A percentile compares a stretch with the other conserved stretches of the same genome.
These are phyloP conservation scores for Drosophila jambulina DNA, from an alignment of 1,140 invertebrate species.

Conservation along the genomic window DNA sequence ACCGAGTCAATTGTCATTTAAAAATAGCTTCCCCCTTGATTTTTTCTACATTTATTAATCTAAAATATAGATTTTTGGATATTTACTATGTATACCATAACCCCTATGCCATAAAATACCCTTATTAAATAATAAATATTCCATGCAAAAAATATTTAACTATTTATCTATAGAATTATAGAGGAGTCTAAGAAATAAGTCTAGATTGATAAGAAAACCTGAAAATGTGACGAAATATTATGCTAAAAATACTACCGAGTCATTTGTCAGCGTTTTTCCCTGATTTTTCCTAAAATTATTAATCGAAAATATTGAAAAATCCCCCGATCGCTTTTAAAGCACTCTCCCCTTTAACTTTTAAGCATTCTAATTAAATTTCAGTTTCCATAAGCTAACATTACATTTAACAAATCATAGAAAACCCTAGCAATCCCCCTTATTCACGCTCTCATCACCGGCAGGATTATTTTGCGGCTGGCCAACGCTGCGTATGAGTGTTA, in stretches of 20 bases:
- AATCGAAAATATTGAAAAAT: not conserved
- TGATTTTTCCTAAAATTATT: not conserved
- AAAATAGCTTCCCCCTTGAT: too few species aligned
- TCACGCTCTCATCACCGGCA: conserved; percentile 17
- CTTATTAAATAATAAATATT: too few species aligned
- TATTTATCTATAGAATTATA: too few species aligned
- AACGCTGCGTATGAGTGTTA: conserved; percentile 25
- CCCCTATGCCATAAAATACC: too few species aligned
- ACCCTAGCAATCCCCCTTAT: not conserved
- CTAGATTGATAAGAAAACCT: too few species aligned
- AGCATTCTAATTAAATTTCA: not conserved
- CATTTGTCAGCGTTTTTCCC: not conserved
- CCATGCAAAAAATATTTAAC: too few species aligned
- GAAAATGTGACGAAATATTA: not conserved
- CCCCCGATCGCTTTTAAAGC: too few species aligned
- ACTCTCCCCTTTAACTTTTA: not conserved
- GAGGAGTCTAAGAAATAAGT: too few species aligned
- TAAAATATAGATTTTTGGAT: too few species aligned
- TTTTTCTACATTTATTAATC: too few species aligned
- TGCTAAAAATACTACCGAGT: not conserved
- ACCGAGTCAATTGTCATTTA: too few species aligned
- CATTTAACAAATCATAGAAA: not conserved
- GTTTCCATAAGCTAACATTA: not conserved
- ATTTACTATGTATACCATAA: too few species aligned
- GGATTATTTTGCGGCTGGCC: conserved; percentile 33